Base-by-base conservation (phyloP, 2,888 invertebrate genomes). In the Drosophila neotestacea region DNA sequence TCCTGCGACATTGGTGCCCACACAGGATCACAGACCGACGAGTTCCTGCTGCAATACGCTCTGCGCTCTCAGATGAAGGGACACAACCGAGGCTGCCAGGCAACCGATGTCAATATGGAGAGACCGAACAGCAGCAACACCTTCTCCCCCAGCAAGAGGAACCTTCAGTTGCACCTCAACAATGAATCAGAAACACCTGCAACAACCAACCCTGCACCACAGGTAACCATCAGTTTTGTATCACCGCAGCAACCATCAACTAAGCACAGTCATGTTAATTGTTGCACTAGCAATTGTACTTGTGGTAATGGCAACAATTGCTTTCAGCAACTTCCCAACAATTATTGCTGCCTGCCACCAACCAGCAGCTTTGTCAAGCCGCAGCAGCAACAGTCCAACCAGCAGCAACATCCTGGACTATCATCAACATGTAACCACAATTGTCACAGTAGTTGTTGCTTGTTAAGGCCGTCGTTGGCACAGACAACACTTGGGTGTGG, bases 1-100 rank as follows among this genome's bases (percentile, higher is more conserved):
- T 41, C 64, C 2, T 42, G 52, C 5, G 75, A 74, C 6, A 50
- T 78, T 11, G 60, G 65, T 5, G 34, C 73, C 4, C 62, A 69
- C 13, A 73, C 60, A 1, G 72, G 70, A 4, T 74, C 44, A 13
- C 82, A 82, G 30, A 79, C 76, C 7, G 83, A 79, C 27, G 79
- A 79, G 51, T 48, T 67, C 1, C 58, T 74, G 9, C 32, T 74
- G 11, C 38, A 61, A 4, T 58, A 55, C 41, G 68, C 68, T 4
- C 6, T 63, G 9, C 52, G 54, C 4, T 34, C 60, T 1, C 30
- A n/a, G 1, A 10, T 63, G 16, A 56, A 58, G n/a, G 61, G 48
- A 1, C 63, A 62, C 1, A 67, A 61, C 32, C 28, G 76, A 7
- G 63, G 70, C 27, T 70, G 80, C 22, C 76, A 79, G 60, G 79